Evolutionary conservation across 2,888 invertebrate genomes (phyloP), one percentile per base, ranked within the genome.

Genomic region (Cyclophora punctaria): DNA sequence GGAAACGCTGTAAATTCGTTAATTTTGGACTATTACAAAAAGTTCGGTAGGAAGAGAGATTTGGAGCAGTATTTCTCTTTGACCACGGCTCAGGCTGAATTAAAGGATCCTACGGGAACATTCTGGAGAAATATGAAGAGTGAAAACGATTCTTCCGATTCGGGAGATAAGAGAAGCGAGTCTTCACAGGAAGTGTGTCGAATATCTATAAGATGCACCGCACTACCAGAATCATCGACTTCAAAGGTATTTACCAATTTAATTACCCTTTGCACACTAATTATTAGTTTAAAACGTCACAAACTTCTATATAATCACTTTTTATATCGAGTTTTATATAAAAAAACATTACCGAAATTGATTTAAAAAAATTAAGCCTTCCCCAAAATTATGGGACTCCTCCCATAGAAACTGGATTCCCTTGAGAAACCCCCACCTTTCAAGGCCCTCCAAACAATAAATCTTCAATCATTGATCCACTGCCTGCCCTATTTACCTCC

Each of bases 61-160:
- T 83, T 94, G 60, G 91, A 92, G 52, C 92, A 92, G 63, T 94
- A 91, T 72, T 92, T 94, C 76, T 91, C 87, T 44, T 62, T 88
- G 59, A 81, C 85, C 5, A 84, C 88, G 42, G 87, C 84, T 42
- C 79, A 85, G 51, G 75, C 71, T 69, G 86, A 88, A 54, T 70
- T 83, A 44, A 76, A 72, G 57, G 87, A 87, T 58, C 80, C 83
- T 0, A 64, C 75, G 7, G 80, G 87, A 55, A 59, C 71, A 41
- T 88, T 86, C 73, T 88, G 88, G 88, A 75, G 75, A 46, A 85
- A 71, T 59, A 87, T 88, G 82, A 87, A 88, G 62, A 70, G 72
- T 37, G 80, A 79, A 48, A 75, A 69, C 45, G 86, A 86, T 56
- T 83, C 83, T 1, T 82, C 86, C 0, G 87, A 85, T 55, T 86